Conservation (phyloP, 2,797 vertebrate genomes). For the Poeciliopsis gracilis region DNA sequence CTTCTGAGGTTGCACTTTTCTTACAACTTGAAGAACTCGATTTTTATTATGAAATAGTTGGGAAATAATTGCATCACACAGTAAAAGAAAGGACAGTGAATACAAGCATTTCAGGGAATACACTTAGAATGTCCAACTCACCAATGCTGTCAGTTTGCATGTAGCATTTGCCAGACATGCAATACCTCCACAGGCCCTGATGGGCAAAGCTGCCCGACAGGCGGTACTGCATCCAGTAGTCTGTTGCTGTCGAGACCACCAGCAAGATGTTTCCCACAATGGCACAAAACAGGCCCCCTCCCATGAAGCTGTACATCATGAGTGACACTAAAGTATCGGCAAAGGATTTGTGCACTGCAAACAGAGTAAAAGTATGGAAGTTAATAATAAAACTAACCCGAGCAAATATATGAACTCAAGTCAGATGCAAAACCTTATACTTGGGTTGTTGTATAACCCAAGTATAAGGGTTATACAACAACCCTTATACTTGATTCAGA, state of each 20-base stretch:
- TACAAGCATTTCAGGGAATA: background rate
- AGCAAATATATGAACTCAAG: background rate
- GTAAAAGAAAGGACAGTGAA: background rate
- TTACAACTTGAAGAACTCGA: background rate
- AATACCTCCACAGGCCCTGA: constrained; percentile 91
- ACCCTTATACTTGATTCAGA: too few species aligned
- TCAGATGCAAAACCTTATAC: background rate
- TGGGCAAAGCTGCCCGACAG: constrained; percentile 88
- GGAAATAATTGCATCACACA: background rate
- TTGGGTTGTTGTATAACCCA: background rate
- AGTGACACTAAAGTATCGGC: constrained; percentile 58
- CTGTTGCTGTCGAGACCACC: constrained; percentile 88
- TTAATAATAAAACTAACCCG: constrained; percentile 11
- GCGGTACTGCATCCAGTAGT: constrained; percentile 94
- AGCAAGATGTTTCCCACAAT: constrained; percentile 89
- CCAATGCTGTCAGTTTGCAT: constrained; percentile 90
- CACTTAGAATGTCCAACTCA: constrained; percentile 58
- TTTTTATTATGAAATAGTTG: background rate
- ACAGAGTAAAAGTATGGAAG: constrained; percentile 11
- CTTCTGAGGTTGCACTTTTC: background rate
- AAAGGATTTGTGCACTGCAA: constrained; percentile 52
- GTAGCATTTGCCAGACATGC: constrained; percentile 90
- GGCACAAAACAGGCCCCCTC: constrained; percentile 90
- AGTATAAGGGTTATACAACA: too few species aligned
- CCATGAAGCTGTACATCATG: constrained; percentile 93